phyloP scores from a whole-genome alignment of 1,140 invertebrate genomes.

The Chironomus striatipennis region DNA sequence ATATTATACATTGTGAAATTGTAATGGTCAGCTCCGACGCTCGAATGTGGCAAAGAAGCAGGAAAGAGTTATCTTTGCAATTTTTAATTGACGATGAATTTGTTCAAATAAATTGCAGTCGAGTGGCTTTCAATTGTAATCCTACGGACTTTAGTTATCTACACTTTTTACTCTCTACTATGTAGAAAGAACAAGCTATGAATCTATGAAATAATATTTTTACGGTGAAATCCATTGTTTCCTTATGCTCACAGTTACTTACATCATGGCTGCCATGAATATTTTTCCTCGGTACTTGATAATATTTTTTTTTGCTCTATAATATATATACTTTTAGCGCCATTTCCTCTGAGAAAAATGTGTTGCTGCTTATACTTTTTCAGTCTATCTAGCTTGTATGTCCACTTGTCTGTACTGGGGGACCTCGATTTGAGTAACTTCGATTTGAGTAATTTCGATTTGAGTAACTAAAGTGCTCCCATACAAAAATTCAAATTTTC shows the following conservation, averaged over 20 bases:
- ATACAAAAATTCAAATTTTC: too few species aligned
- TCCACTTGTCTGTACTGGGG: too few species aligned
- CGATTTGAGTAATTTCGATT: too few species aligned
- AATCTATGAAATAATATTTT: not conserved
- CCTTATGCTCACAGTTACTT: not conserved
- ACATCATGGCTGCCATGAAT: not conserved
- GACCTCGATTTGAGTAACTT: too few species aligned
- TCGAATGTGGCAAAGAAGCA: not conserved
- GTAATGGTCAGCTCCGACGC: not conserved
- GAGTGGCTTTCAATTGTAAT: not conserved
- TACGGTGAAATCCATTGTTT: not conserved
- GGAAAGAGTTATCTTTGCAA: not conserved
- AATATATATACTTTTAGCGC: not conserved
- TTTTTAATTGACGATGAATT: slow-evolving; percentile 22
- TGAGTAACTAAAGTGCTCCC: too few species aligned
- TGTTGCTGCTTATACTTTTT: not conserved
- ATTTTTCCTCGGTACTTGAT: not conserved
- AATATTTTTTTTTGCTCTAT: slow-evolving; percentile 4
- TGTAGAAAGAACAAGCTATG: not conserved
- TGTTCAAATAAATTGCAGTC: not conserved
- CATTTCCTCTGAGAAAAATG: not conserved
- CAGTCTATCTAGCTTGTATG: not conserved
- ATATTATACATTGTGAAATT: too few species aligned
- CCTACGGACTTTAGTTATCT: slow-evolving; percentile 3
- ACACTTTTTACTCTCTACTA: not conserved